Base-by-base conservation (phyloP, 2,113 vertebrate species). In the Cepphus grylle region DNA sequence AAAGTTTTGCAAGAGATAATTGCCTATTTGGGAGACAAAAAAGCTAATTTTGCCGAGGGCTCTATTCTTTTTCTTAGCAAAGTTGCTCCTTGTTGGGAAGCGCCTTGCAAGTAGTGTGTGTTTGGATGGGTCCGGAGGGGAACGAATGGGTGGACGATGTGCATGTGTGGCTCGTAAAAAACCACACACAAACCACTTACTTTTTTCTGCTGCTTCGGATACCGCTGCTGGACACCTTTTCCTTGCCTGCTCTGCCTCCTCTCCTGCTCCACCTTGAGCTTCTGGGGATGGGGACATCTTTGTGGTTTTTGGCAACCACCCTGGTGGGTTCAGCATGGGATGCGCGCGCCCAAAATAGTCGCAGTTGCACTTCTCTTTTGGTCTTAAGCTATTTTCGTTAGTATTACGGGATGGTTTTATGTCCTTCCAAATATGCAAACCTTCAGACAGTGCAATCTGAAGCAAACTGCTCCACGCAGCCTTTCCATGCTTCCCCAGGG, bases 1-100 rank as follows among this genome's bases (percentile, higher is more conserved):
- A 23, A 66, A 43, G 71, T 93, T 96, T 88, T 94, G 77, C 78
- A 87, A 85, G 87, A 91, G 77, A 55, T 81, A 94, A 93, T 94
- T 95, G 69, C 61, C 19, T 89, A 21, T 76, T 84, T 76, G 91
- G 52, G 78, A 89, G 86, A 81, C 23, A 88, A 92, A 92, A 92
- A 92, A 78, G 25, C 61, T 76, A 23, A 78, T 92, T 93, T 93
- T 94, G 81, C 94, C 62, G 52, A 10, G 16, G 58, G 88, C 52
- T 65, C 34, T 76, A 5, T 81, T 84, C 34, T 89, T 96, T 88
- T 81, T 62, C 81, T 49, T 76, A 22, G n/a, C 52, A 45, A 85
- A 94, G 58, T 36, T 49, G 62, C 59, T 72, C 45, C 56, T 89
- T 40, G 30, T 34, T 94, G 89, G 63, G 76, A 93, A 59, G 89